These are phyloP conservation scores for Hoplodrina ambigua DNA, from an alignment of 2,888 invertebrate genomes.

Conservation along the genomic window DNA sequence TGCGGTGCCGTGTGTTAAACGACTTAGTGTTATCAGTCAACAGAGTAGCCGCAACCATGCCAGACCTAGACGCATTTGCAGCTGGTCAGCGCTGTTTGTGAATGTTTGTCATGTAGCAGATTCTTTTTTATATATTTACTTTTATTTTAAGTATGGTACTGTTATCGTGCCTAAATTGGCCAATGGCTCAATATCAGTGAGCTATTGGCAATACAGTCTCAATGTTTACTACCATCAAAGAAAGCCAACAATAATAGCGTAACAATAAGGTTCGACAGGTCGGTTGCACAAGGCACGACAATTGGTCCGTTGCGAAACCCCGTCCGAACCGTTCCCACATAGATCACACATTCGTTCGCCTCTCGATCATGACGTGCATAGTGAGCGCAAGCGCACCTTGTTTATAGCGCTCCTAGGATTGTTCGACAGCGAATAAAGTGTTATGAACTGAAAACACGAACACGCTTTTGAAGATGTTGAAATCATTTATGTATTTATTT, in stretches of 20 bases:
- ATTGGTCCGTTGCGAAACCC: constrained; percentile 78
- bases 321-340: constrained; percentile 73
- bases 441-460: constrained; percentile 33
- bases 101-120: too few relatives aligned
- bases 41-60: too few relatives aligned
- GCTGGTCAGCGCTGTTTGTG: too few relatives aligned
- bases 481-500: background rate
- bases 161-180: too few relatives aligned
- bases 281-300: constrained; percentile 77
- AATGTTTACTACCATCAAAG: constrained; percentile 24
- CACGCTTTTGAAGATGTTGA: constrained; percentile 19
- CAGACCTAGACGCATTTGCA: too few relatives aligned
- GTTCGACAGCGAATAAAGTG: constrained; percentile 31
- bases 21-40: too few relatives aligned
- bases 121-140: too few relatives aligned
- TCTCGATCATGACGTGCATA: constrained; percentile 67
- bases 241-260: constrained; percentile 48
- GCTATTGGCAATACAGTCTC: constrained; percentile 4
- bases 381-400: constrained; percentile 50
- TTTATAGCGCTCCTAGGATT: constrained; percentile 39
- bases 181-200: too few relatives aligned
- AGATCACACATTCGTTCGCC: constrained; percentile 74
- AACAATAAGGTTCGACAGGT: constrained; percentile 67
- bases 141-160: too few relatives aligned
- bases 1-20: too few relatives aligned